These are phyloP conservation scores for Anarsia innoxiella DNA, from an alignment of 2,888 invertebrate species.

Conservation along the genomic window DNA sequence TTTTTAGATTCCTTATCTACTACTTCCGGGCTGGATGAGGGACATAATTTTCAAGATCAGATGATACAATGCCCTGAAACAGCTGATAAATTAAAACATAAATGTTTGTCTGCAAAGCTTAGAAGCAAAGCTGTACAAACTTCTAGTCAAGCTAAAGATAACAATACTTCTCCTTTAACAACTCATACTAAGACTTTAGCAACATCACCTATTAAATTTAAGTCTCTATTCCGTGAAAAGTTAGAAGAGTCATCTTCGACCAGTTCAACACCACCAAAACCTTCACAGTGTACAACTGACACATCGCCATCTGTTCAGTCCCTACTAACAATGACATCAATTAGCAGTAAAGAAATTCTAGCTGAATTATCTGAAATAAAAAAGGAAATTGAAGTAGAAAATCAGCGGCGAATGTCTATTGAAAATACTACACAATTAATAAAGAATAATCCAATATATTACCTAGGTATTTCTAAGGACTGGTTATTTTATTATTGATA, in stretches of 20 bases:
- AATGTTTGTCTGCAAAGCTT: background rate
- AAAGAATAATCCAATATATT: slow-evolving; percentile 8
- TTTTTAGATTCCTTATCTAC: background rate
- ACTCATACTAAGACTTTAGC: background rate
- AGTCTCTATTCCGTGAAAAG: background rate
- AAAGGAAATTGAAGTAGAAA: background rate
- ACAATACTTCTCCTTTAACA: background rate
- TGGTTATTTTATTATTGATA: slow-evolving; percentile 15
- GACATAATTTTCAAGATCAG: background rate
- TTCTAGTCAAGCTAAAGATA: background rate
- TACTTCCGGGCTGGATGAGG: background rate
- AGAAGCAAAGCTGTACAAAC: background rate
- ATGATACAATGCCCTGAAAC: background rate
- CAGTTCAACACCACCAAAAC: background rate
- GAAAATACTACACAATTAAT: background rate
- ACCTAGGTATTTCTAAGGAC: slow-evolving; percentile 11
- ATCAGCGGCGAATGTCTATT: background rate
- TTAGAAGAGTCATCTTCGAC: background rate
- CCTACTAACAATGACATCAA: background rate
- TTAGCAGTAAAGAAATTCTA: background rate
- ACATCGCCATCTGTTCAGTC: slow-evolving; percentile 3
- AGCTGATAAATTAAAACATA: background rate
- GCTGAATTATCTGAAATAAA: background rate
- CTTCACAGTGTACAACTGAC: slow-evolving; percentile 1
- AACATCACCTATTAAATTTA: background rate